Evolutionary conservation across 2,113 vertebrate genomes (phyloP).

Genomic region (Chascanopsetta lugubris): DNA sequence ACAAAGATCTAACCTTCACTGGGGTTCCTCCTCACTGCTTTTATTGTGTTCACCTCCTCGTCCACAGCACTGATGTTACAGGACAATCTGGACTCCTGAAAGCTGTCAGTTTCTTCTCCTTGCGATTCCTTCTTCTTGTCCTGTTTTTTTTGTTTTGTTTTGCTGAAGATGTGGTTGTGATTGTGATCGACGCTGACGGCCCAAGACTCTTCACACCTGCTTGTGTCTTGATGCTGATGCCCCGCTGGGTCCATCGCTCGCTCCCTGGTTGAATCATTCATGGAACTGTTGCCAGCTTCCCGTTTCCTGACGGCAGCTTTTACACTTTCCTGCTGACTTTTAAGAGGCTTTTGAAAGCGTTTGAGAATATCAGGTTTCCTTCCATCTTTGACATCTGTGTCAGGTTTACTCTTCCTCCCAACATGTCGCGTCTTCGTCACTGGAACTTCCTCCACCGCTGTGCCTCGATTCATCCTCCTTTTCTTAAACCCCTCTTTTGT

Average conservation of each 20-base stretch:
- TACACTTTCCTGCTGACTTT: neutral
- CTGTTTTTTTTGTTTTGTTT: neutral
- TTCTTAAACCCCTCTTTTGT: neutral
- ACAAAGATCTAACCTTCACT: constrained; percentile 45
- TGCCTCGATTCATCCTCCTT: neutral
- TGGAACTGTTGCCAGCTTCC: neutral
- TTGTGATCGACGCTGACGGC: constrained; percentile 11
- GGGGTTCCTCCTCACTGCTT: neutral
- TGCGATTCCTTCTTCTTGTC: neutral
- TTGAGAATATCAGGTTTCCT: constrained; percentile 12
- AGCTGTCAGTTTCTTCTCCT: neutral
- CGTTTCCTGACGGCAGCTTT: neutral
- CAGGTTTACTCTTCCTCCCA: neutral
- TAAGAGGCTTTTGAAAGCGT: constrained; percentile 46
- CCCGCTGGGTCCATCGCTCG: no score
- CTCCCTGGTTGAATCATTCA: neutral
- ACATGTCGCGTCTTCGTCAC: neutral
- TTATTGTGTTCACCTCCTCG: constrained; percentile 7
- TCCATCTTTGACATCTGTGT: neutral
- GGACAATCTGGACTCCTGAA: neutral
- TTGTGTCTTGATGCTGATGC: neutral
- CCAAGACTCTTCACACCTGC: neutral
- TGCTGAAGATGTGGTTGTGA: neutral
- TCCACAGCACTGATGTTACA: neutral
- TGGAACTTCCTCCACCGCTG: neutral